A percentile compares a stretch with the other conserved stretches of the same genome.
Evolutionary conservation across 2,888 invertebrate genomes (phyloP).

Genomic region (Platerodrilus igneus): DNA sequence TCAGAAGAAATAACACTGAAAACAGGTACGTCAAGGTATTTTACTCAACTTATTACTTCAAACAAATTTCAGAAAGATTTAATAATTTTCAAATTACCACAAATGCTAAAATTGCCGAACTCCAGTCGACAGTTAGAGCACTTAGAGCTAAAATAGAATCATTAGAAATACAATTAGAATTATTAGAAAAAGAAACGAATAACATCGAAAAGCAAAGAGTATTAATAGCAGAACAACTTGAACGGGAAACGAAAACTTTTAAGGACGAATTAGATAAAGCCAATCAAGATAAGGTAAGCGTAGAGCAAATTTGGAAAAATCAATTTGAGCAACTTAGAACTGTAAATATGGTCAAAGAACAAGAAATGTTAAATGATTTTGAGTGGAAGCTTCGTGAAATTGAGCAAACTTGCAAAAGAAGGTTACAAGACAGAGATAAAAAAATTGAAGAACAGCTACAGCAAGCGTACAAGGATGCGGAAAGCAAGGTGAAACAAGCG

Average conservation of each 20-base stretch:
- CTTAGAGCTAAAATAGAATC: conserved; percentile 50
- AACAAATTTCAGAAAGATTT: conserved; percentile 36
- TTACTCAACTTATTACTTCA: conserved; percentile 2
- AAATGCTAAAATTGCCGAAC: conserved; percentile 45
- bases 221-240: conserved; percentile 42
- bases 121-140: conserved; percentile 50
- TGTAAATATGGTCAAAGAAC: conserved; percentile 66
- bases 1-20: conserved; percentile 55
- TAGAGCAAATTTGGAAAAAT: conserved; percentile 58
- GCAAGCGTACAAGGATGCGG: conserved; percentile 44
- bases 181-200: conserved; percentile 50
- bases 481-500: conserved; percentile 42
- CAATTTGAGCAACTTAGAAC: conserved; percentile 67
- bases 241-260: conserved; percentile 52
- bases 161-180: conserved; percentile 50
- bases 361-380: conserved; percentile 71
- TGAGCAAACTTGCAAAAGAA: conserved; percentile 63
- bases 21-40: conserved; percentile 48
- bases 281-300: conserved; percentile 55
- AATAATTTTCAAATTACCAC: conserved; percentile 40
- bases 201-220: conserved; percentile 45
- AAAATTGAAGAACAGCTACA: conserved; percentile 53
- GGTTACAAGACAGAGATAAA: conserved; percentile 58
- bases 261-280: conserved; percentile 59
- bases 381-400: conserved; percentile 80